A percentile compares a stretch with the other conserved stretches of the same genome.
phyloP scores from a whole-genome alignment of 2,797 vertebrate genomes.

The Falco concolor region DNA sequence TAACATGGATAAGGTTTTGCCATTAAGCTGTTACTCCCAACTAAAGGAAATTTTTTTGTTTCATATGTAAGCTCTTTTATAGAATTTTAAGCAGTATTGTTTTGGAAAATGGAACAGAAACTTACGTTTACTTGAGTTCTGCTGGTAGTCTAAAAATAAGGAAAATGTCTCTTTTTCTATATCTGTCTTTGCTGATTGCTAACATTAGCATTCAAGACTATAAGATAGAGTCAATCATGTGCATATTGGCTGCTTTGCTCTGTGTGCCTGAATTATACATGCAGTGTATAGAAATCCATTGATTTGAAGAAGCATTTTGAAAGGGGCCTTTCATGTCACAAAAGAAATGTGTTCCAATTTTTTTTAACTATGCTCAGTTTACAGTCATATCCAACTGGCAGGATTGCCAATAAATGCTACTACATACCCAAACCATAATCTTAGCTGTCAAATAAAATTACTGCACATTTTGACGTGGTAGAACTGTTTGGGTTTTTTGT shows the following conservation, averaged over 20 bases:
- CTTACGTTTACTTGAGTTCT: neutral
- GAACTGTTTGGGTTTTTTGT: slow-evolving; percentile 39
- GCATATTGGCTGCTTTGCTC: slow-evolving; percentile 29
- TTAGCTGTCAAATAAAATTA: slow-evolving; percentile 60
- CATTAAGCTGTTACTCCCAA: neutral
- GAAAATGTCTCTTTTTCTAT: neutral
- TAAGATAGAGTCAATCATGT: neutral
- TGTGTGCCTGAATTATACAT: slow-evolving; percentile 7
- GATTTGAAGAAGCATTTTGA: slow-evolving; percentile 50
- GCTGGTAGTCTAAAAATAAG: neutral
- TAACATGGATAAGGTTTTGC: neutral
- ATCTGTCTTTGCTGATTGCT: neutral
- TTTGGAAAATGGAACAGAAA: neutral
- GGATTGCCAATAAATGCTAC: slow-evolving; percentile 43
- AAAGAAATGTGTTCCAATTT: slow-evolving; percentile 19
- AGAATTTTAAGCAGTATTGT: neutral
- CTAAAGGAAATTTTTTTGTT: neutral
- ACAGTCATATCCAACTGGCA: slow-evolving; percentile 24
- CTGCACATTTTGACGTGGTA: slow-evolving; percentile 20
- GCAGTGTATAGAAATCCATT: slow-evolving; percentile 11
- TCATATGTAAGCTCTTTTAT: neutral
- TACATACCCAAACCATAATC: slow-evolving; percentile 36
- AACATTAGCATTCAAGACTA: slow-evolving; percentile 17
- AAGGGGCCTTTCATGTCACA: slow-evolving; percentile 18
- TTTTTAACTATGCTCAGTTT: slow-evolving; percentile 15